Evolutionary conservation across 2,888 invertebrate genomes (phyloP).

Genomic region (Nezara viridula): DNA sequence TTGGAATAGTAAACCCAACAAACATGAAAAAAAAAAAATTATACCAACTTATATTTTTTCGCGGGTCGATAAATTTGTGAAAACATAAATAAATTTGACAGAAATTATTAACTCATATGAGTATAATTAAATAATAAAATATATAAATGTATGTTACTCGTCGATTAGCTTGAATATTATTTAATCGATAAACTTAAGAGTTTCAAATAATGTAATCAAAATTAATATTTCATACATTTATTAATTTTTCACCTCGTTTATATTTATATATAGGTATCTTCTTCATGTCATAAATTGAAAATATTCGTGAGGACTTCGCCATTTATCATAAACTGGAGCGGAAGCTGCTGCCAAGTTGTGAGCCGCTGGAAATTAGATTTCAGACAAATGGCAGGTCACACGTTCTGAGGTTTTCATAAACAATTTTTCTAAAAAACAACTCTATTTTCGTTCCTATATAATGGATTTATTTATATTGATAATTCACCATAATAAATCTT

Average conservation of each 20-base stretch:
- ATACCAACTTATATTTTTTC: no score
- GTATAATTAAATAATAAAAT: no score
- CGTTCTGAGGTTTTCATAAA: neutral
- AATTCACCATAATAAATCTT: neutral
- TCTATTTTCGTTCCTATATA: neutral
- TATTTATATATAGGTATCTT: neutral
- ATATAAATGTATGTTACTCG: no score
- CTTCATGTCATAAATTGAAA: neutral
- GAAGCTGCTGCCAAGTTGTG: neutral
- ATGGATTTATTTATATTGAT: neutral
- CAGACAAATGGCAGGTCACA: slow-evolving; percentile 1
- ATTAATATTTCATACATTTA: neutral
- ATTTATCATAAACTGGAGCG: neutral
- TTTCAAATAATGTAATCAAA: no score
- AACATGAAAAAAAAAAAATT: no score
- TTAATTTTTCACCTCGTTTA: neutral
- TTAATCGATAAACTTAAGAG: no score
- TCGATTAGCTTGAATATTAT: no score
- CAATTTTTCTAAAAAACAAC: neutral
- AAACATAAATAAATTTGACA: no score
- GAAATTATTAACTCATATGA: no score
- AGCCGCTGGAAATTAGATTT: slow-evolving; percentile 8
- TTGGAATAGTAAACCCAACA: no score
- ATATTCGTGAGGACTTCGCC: neutral
- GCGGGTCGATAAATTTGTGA: no score